Evolutionary conservation across 2,888 invertebrate genomes (phyloP).

Genomic region (Mamestra brassicae): DNA sequence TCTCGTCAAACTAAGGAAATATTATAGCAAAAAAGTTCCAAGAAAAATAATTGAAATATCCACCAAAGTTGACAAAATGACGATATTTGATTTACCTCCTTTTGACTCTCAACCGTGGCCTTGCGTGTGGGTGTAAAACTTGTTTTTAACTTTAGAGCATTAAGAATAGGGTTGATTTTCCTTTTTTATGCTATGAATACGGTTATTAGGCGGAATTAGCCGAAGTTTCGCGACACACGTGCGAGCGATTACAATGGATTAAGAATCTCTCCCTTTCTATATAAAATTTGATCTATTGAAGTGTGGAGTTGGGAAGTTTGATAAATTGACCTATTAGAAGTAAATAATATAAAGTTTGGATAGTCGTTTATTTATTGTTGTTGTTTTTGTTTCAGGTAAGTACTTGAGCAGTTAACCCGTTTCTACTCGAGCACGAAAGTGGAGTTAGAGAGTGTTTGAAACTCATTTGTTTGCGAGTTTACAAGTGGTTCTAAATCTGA

Average conservation of each 20-base stretch:
- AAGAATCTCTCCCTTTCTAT: slow-evolving; percentile 63
- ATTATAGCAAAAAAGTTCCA: slow-evolving; percentile 29
- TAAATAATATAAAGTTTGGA: slow-evolving; percentile 63
- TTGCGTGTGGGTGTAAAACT: slow-evolving; percentile 52
- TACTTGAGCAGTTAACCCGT: slow-evolving; percentile 62
- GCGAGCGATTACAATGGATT: slow-evolving; percentile 80
- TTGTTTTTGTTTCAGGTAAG: slow-evolving; percentile 87
- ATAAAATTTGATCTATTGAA: slow-evolving; percentile 79
- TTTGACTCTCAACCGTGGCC: slow-evolving; percentile 54
- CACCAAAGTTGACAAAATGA: slow-evolving; percentile 54
- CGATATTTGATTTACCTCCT: slow-evolving; percentile 72
- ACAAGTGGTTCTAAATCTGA: slow-evolving; percentile 33
- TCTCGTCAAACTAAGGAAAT: slow-evolving; percentile 21
- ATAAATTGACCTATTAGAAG: slow-evolving; percentile 68
- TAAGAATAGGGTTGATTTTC: slow-evolving; percentile 67
- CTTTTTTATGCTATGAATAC: slow-evolving; percentile 48
- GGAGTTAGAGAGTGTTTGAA: slow-evolving; percentile 44
- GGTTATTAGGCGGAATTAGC: slow-evolving; percentile 77
- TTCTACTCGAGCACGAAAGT: slow-evolving; percentile 46
- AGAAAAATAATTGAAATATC: slow-evolving; percentile 46
- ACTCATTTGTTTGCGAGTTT: slow-evolving; percentile 44
- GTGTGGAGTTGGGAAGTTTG: slow-evolving; percentile 68
- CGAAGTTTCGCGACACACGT: slow-evolving; percentile 82
- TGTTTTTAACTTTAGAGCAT: slow-evolving; percentile 53
- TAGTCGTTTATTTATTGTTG: slow-evolving; percentile 65